Conservation (phyloP, 1,140 invertebrate species). For the Heliothis subflexa region DNA sequence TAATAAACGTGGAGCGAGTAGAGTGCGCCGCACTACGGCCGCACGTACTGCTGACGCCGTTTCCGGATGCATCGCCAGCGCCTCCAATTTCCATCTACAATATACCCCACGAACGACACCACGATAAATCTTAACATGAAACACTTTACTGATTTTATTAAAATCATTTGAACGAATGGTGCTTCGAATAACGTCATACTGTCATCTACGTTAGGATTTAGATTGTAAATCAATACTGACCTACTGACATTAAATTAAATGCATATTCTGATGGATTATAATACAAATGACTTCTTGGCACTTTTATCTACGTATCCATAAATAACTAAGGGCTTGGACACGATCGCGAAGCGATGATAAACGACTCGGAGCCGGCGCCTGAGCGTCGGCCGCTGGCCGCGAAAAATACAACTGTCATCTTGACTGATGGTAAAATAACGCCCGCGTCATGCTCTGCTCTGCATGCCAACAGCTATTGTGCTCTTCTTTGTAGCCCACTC, state of each 20-base stretch:
- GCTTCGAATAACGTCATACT: neutral
- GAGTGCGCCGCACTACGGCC: conserved; percentile 65
- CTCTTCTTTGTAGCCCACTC: conserved; percentile 69
- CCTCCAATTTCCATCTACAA: conserved; percentile 55
- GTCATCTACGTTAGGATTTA: neutral
- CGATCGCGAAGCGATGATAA: conserved; percentile 79
- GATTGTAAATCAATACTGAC: neutral
- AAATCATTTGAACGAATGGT: neutral
- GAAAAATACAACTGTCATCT: conserved; percentile 85
- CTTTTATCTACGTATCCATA: conserved; percentile 75
- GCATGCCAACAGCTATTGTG: conserved; percentile 78
- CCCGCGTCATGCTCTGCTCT: conserved; percentile 78
- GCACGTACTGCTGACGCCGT: conserved; percentile 80
- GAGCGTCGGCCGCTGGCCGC: conserved; percentile 79
- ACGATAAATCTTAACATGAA: conserved; percentile 30
- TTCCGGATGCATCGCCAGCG: conserved; percentile 64
- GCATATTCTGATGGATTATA: neutral
- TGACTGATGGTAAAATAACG: conserved; percentile 84
- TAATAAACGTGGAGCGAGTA: conserved; percentile 79
- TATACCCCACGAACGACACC: conserved; percentile 38
- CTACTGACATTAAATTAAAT: neutral
- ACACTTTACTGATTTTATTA: conserved; percentile 22
- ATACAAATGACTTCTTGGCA: conserved; percentile 70
- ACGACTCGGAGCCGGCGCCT: conserved; percentile 78
- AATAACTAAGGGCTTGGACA: conserved; percentile 78